Base-by-base conservation (phyloP, 1,140 invertebrate species). In the Cephus cinctus region DNA sequence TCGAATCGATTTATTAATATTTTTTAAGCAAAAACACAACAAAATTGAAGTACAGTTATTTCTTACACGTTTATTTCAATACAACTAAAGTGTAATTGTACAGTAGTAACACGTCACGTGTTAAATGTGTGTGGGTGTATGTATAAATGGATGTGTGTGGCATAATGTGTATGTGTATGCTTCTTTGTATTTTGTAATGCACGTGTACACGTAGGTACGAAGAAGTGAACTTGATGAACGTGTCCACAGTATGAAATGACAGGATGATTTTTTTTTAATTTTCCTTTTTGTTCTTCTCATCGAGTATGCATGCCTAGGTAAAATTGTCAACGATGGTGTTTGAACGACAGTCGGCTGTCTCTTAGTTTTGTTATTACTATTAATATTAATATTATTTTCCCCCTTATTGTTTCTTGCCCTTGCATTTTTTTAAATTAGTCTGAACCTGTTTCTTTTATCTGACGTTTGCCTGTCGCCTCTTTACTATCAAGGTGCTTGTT, bases 21-120 rank as follows among this genome's bases (percentile, higher is more conserved):
- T 72, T 69, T 70, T 73, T 75, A 75, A 76, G 71, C 74, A 72
- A 75, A 71, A 73, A 75, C 72, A 76, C 72, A 73, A 71, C 67
- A 69, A 67, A 71, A 61, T 75, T 73, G 58, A 72, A 75, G 60
- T 75, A 73, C 67, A 73, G 60, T 71, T 67, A 73, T 66, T 64
- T 57, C 65, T 70, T 74, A 71, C 59, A 61, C 58, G 50, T 67
- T 63, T 69, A 61, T 58, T 66, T 56, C 57, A 59, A 65, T 70
- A 66, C 56, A 71, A 64, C 69, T 74, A 71, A 68, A 65, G 59
- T 65, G 61, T 71, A 67, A 73, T 69, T 68, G 61, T 71, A 69
- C 56, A 70, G 59, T n/a, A n/a, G n/a, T 70, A 72, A 69, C 50
- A 62, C 67, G 61, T 67, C 38, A 27, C 20, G 14, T 47, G 23